Base-by-base conservation (phyloP, 2,888 invertebrate species). In the Galerucella nymphaeae region DNA sequence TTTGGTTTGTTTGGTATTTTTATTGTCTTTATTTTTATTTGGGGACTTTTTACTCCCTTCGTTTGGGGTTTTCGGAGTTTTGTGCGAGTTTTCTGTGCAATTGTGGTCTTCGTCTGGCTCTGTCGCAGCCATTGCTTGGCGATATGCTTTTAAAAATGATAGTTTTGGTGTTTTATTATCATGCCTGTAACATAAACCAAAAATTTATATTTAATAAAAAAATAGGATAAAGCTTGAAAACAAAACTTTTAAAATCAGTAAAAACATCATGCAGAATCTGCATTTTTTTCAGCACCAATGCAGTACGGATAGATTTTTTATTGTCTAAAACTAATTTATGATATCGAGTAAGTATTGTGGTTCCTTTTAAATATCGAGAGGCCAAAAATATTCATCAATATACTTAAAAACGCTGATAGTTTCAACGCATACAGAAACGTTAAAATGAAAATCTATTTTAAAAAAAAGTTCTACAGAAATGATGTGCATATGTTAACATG, bases 1-100 rank as follows among this genome's bases (percentile, higher is more conserved):
- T 66, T 84, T 84, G 65, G 73, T 79, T 20, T 72, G 72, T 78
- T 80, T 81, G 73, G 72, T 73, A 38, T 59, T 65, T 38, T 70
- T 69, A 50, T 61, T 70, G 30, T 65, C 65, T 61, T 73, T 69
- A 41, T 30, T 67, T 48, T 73, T 73, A 59, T 20, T 72, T 9
- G 68, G 69, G 14, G 68, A 67, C 23, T 59, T 68, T 59, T 50
- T 72, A n/a, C 55, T 70, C 18, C 69, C 30, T 42, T 73, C 73
- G 13, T 65, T 66, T 3, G 64, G 67, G 53, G 30, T 64, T 68
- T 67, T 71, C 23, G 50, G 14, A 18, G 65, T 16, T 13, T 73
- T 73, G 64, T 74, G 72, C 14, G 74, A 73, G 42, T 80, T 81
- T 62, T 79, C 82, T 53, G 77, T 79, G 67, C 79, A 78, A 69